Conservation (phyloP, 1,140 invertebrate species). For the Trichonephila clavipes region DNA sequence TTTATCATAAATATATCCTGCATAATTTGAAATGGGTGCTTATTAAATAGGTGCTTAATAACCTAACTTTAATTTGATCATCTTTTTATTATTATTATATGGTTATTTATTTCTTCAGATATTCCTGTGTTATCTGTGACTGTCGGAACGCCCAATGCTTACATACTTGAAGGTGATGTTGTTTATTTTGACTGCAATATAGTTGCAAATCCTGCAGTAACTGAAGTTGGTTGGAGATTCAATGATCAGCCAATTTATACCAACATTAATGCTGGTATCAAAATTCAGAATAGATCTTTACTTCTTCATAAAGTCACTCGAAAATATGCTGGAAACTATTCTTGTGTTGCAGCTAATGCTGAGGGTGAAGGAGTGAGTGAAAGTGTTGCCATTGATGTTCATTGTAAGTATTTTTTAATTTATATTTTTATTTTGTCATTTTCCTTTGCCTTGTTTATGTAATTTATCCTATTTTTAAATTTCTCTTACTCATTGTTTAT, state of each 20-base stretch:
- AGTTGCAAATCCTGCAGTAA: conserved; percentile 90
- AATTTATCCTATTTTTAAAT: neutral
- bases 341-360: conserved; percentile 92
- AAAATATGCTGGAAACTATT: conserved; percentile 84
- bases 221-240: conserved; percentile 91
- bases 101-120: conserved; percentile 83
- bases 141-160: conserved; percentile 90
- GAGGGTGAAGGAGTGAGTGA: conserved; percentile 93
- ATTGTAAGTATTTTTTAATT: conserved; percentile 80
- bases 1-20: no score
- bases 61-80: no score
- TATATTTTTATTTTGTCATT: neutral
- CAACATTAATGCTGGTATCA: conserved; percentile 85
- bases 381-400: conserved; percentile 90
- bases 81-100: no score
- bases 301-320: conserved; percentile 79
- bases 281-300: conserved; percentile 88
- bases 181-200: conserved; percentile 95
- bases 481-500: no score
- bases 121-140: conserved; percentile 90
- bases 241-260: conserved; percentile 82
- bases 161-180: conserved; percentile 88
- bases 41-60: no score
- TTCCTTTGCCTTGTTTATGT: neutral
- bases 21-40: no score